Base-by-base conservation (phyloP, 1,140 invertebrate genomes). In the Idris sp. region DNA sequence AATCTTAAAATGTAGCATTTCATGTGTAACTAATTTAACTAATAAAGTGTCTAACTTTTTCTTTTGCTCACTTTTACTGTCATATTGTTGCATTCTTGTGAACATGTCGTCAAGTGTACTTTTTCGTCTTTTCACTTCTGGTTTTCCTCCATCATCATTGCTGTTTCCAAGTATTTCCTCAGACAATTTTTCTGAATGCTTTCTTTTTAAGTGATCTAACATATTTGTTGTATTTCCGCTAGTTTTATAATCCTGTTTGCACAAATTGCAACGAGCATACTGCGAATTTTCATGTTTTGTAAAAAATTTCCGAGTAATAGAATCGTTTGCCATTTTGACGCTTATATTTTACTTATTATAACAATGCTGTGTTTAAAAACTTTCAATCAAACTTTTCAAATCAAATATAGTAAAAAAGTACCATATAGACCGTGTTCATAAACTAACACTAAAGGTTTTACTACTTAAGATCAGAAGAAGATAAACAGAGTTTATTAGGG, bases 161-260 rank as follows among this genome's bases (percentile, higher is more conserved):
- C 10, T 25, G 0, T 14, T 15, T 51, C 26, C 3, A 38, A 1
- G n/a, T 10, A 7, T 25, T 1, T 22, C 4, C 18, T 26, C 9
- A 48, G 15, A 40, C 33, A 1, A 4, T 8, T n/a, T n/a, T n/a
- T n/a, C n/a, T 14, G 35, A 13, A 31, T 83, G 81, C 75, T 79
- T 80, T 81, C 81, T 82, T 82, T 79, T 13, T 15, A 35, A 35
- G 8, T 35, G 33, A 35, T 35, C 11, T 2, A 35, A 2, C n/a
- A 35, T 4, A 35, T 35, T 35, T 13, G 33, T 13, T 4, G 33
- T 35, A n/a, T 35, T 35, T 2, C 33, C 33, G 8, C 33, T 35
- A 2, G 33, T 35, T 15, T 35, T 35, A 14, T 35, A 35, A n/a
- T 35, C 33, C 2, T 14, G 4, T 13, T 35, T 35, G 11, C 33